Conservation (phyloP, 1,140 invertebrate genomes). For the Pseudomyrmex sp. region DNA sequence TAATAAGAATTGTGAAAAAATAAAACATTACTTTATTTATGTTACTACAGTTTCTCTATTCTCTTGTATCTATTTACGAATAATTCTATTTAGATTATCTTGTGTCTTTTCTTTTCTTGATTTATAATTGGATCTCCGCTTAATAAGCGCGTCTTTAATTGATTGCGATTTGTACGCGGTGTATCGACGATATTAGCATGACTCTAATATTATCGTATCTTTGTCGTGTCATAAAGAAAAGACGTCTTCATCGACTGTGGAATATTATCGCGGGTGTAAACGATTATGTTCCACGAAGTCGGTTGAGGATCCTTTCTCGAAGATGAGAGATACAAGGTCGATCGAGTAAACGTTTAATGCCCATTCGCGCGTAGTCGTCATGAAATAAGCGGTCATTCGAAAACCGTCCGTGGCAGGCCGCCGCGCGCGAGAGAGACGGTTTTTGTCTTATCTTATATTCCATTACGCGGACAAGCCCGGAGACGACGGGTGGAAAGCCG, state of each 20-base stretch:
- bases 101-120: too few relatives aligned
- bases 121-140: too few relatives aligned
- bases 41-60: too few relatives aligned
- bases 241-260: constrained; percentile 25
- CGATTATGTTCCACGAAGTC: constrained; percentile 26
- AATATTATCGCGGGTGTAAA: constrained; percentile 51
- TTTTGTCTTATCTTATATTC: constrained; percentile 67
- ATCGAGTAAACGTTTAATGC: constrained; percentile 46
- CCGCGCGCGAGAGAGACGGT: constrained; percentile 55
- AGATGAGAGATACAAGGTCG: constrained; percentile 28
- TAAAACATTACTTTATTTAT: constrained; percentile 1
- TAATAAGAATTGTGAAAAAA: constrained; percentile 52
- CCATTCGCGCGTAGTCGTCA: constrained; percentile 34
- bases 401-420: constrained; percentile 44
- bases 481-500: constrained; percentile 68
- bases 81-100: too few relatives aligned
- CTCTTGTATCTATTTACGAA: too few relatives aligned
- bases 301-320: constrained; percentile 4
- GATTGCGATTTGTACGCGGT: not conserved
- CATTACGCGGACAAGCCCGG: constrained; percentile 63
- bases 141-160: constrained; percentile 2
- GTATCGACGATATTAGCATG: constrained; percentile 2
- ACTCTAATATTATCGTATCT: constrained; percentile 37
- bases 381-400: constrained; percentile 58
- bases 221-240: constrained; percentile 7